Conservation (phyloP, 2,888 invertebrate species). For the Apamea sordens region DNA sequence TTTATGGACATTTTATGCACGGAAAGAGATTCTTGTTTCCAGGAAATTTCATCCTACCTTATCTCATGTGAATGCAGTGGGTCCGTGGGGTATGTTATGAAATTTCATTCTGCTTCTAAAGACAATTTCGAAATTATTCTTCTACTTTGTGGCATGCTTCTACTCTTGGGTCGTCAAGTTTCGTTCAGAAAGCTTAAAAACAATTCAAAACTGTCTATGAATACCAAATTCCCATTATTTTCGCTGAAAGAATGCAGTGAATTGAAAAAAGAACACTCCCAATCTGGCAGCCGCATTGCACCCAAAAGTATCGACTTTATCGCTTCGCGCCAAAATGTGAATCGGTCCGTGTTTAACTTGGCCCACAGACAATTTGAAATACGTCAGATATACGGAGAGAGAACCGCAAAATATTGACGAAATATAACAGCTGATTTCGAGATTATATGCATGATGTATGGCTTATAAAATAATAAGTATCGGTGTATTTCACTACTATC, state of each 20-base stretch:
- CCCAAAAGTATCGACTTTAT: slow-evolving; percentile 68
- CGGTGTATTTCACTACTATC: not conserved
- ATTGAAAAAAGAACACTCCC: slow-evolving; percentile 55
- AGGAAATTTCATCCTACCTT: slow-evolving; percentile 16
- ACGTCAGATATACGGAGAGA: slow-evolving; percentile 35
- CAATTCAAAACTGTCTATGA: not conserved
- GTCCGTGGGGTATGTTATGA: no score
- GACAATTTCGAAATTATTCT: not conserved
- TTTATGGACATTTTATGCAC: slow-evolving; percentile 44
- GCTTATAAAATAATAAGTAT: not conserved
- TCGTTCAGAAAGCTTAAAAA: not conserved
- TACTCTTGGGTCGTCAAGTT: not conserved
- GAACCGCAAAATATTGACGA: slow-evolving; percentile 26
- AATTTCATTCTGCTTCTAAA: not conserved
- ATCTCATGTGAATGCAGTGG: not conserved
- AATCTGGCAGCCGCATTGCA: slow-evolving; percentile 73
- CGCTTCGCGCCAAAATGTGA: slow-evolving; percentile 66
- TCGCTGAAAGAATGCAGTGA: slow-evolving; percentile 51
- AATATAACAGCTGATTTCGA: slow-evolving; percentile 4
- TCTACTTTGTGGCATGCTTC: not conserved
- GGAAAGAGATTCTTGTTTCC: slow-evolving; percentile 31
- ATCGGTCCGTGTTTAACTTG: slow-evolving; percentile 65
- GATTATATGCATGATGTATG: slow-evolving; percentile 8
- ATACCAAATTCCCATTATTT: slow-evolving; percentile 3
- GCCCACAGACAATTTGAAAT: slow-evolving; percentile 51